Percentiles rank a stretch among this genome's conserved stretches.
Evolutionary conservation across 23 tunicate species (phyloP).

Genomic region (Halocynthia roretzi): DNA sequence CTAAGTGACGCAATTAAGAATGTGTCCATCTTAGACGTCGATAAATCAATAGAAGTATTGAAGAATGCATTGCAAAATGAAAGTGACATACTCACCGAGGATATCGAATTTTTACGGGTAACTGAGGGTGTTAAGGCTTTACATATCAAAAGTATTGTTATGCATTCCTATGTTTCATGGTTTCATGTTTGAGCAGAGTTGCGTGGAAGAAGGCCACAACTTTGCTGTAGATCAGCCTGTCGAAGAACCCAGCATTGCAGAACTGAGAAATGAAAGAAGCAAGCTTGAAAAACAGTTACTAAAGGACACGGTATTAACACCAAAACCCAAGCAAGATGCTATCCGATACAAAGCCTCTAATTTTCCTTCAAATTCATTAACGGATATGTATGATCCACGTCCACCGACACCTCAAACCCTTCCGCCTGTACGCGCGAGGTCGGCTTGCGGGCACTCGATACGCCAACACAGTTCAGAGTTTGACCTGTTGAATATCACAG

Average conservation of each 20-base stretch:
- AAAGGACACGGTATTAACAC: constrained; percentile 9
- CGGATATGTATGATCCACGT: not conserved
- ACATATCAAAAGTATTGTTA: not conserved
- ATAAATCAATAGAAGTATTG: constrained; percentile 40
- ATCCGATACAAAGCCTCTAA: too few relatives aligned
- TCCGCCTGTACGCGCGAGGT: constrained; percentile 8
- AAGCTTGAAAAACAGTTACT: constrained; percentile 22
- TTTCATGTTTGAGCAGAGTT: not conserved
- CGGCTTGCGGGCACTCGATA: not conserved
- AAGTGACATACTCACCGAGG: constrained; percentile 53
- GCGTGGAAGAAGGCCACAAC: constrained; percentile 19
- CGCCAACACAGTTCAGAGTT: too few relatives aligned
- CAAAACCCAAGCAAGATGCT: not conserved
- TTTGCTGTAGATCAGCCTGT: constrained; percentile 24
- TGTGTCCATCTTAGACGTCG: constrained; percentile 33
- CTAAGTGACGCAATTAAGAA: constrained; percentile 6
- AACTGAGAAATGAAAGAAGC: constrained; percentile 56
- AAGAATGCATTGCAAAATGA: constrained; percentile 59
- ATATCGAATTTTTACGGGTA: constrained; percentile 78
- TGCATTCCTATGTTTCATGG: not conserved
- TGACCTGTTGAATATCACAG: too few relatives aligned
- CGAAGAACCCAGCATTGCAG: constrained; percentile 53
- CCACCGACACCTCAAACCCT: not conserved
- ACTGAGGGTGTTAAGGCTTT: not conserved
- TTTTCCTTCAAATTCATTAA: too few relatives aligned